These are phyloP conservation scores for Anastatus disparis DNA, from an alignment of 1,140 invertebrate species.

Conservation along the genomic window DNA sequence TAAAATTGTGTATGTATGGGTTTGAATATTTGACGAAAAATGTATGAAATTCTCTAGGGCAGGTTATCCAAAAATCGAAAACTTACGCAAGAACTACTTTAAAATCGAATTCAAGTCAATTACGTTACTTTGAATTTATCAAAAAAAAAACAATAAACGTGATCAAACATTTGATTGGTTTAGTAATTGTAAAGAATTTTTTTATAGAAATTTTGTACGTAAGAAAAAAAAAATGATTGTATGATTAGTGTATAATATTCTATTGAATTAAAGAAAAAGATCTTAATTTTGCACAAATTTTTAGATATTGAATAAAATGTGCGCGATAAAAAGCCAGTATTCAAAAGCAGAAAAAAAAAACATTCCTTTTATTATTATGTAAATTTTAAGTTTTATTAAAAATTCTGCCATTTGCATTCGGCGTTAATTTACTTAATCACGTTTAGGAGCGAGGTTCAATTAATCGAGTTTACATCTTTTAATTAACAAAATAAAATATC, in stretches of 20 bases:
- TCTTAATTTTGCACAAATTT: conserved; percentile 27
- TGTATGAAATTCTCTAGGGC: too few relatives aligned
- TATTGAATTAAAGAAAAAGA: too few relatives aligned
- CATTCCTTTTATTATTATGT: conserved; percentile 13
- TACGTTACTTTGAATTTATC: conserved; percentile 12
- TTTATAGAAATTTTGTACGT: background rate
- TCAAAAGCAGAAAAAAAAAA: background rate
- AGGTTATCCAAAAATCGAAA: conserved; percentile 14
- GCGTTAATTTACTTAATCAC: conserved; percentile 10
- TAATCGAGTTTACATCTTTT: too few relatives aligned
- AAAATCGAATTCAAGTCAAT: conserved; percentile 18
- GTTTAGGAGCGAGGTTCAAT: conserved; percentile 30
- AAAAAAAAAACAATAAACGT: background rate
- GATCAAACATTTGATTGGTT: conserved; percentile 17
- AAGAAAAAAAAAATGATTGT: background rate
- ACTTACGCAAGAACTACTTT: conserved; percentile 30
- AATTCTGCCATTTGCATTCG: too few relatives aligned
- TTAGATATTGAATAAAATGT: background rate
- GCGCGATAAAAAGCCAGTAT: conserved; percentile 22
- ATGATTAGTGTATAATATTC: background rate
- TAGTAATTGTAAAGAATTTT: background rate
- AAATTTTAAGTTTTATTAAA: conserved; percentile 29
- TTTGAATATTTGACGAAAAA: too few relatives aligned
- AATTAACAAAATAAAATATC: too few relatives aligned
- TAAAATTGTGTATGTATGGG: too few relatives aligned